These are phyloP conservation scores for Gambusia affinis DNA, from an alignment of 2,113 vertebrate species.

Conservation along the genomic window DNA sequence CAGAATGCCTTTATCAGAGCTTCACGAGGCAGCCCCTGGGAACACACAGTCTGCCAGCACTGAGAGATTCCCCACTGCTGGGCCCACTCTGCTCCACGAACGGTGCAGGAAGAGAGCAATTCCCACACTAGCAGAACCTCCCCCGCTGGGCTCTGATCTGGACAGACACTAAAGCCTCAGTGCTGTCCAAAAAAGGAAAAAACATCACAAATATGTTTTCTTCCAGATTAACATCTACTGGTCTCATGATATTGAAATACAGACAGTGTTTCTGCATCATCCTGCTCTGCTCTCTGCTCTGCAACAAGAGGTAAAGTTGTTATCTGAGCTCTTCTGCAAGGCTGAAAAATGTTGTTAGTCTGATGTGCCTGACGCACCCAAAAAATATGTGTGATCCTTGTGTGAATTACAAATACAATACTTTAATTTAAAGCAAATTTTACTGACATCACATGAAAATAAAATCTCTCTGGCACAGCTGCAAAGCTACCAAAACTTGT, in stretches of 20 bases:
- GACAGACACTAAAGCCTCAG: slow-evolving; percentile 53
- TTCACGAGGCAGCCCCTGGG: slow-evolving; percentile 73
- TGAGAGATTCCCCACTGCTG: slow-evolving; percentile 76
- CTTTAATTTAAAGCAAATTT: background rate
- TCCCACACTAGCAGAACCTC: slow-evolving; percentile 72
- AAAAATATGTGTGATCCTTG: background rate
- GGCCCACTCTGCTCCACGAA: slow-evolving; percentile 61
- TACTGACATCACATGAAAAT: background rate
- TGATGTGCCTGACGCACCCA: background rate
- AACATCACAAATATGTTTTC: slow-evolving; percentile 70
- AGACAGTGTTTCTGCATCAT: slow-evolving; percentile 31
- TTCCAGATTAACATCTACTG: slow-evolving; percentile 56
- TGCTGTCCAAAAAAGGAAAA: slow-evolving; percentile 73
- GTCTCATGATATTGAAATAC: slow-evolving; percentile 40
- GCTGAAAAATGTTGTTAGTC: background rate
- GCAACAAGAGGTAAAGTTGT: slow-evolving; percentile 31
- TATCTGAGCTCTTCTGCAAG: slow-evolving; percentile 38
- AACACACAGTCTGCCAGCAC: slow-evolving; percentile 67
- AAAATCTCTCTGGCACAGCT: background rate
- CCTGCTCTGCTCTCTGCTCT: background rate
- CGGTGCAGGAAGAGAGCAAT: slow-evolving; percentile 74
- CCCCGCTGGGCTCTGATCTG: slow-evolving; percentile 57
- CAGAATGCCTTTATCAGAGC: slow-evolving; percentile 74
- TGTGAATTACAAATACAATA: background rate
- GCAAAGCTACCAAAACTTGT: background rate